phyloP scores from a whole-genome alignment of 1,140 invertebrate species.

The Oedothorax gibbosus region DNA sequence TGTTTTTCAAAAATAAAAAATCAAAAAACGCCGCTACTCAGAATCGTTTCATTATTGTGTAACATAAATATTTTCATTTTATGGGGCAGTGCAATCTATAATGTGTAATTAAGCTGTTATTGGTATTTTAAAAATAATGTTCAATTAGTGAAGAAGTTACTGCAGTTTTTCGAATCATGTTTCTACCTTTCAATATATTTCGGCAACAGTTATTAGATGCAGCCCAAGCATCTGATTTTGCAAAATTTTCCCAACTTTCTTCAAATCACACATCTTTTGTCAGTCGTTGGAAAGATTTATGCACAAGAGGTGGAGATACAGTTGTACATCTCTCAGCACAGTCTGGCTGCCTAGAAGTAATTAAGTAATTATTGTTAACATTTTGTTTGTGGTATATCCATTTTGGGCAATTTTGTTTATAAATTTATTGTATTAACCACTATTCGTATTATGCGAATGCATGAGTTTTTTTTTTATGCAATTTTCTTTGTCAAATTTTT shows the following conservation, averaged over 20 bases:
- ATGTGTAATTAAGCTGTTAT: no score
- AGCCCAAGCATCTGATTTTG: background rate
- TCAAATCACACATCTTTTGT: background rate
- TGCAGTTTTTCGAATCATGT: no score
- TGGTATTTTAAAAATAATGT: no score
- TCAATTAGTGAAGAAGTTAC: no score
- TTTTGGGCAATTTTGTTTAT: background rate
- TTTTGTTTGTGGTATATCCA: background rate
- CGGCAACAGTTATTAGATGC: background rate
- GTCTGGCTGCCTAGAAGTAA: slow-evolving; percentile 8
- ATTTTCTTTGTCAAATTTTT: background rate
- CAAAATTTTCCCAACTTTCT: background rate
- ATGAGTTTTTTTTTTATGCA: no score
- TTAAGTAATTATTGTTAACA: slow-evolving; percentile 10
- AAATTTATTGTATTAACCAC: background rate
- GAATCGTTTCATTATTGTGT: no score
- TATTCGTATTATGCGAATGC: no score
- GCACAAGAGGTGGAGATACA: slow-evolving; percentile 14
- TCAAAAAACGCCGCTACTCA: no score
- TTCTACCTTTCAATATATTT: background rate
- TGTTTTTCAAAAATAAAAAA: no score
- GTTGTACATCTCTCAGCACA: slow-evolving; percentile 38
- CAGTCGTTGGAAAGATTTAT: background rate
- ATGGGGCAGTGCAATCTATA: no score
- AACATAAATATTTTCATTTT: no score